Evolutionary conservation across 1,140 invertebrate genomes (phyloP), one percentile per base, ranked within the genome.

Genomic region (roundworm (Caenorhabditis elegans)): DNA sequence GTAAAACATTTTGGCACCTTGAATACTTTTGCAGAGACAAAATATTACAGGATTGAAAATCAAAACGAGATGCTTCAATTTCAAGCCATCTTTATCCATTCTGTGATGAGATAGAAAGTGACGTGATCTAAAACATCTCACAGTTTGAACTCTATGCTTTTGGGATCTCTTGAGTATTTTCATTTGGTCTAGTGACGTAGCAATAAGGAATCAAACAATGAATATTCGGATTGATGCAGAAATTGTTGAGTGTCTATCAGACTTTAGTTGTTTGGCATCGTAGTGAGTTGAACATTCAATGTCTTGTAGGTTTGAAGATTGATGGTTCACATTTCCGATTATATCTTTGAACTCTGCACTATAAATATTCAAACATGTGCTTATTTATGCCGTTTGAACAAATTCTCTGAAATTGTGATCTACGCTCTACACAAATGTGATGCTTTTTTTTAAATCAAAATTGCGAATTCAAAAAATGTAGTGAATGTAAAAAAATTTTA

Each of bases 1-100:
- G 60, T 70, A 22, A 70, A 34, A 11, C 36, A 80, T 80, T 80
- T 60, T 79, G 78, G 28, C 47, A 53, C 78, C 49, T 39, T 36
- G 39, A 77, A 46, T 60, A 46, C 22, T 48, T 24, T 49, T 17
- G 11, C 4, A 19, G 1, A 24, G 5, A 5, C 15, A 60, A 47
- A 80, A 51, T 55, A 34, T 39, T 70, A 70, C 11, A 28, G 19
- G n/a, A 47, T 13, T 39, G 19, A 79, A 53, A 43, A 53, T 24
- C 31, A 60, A 51, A 78, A 51, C 6, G 6, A 3, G 26, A 19
- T 26, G n/a, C n/a, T n/a, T n/a, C n/a, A n/a, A n/a, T n/a, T n/a
- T n/a, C 19, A 28, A 76, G 17, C n/a, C 11, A 24, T 17, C 43
- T 15, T 77, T 31, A 39, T 51, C 47, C 36, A 2, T 17, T 11